Evolutionary conservation across 2,113 vertebrate genomes (phyloP).

Genomic region (Rhea americana): DNA sequence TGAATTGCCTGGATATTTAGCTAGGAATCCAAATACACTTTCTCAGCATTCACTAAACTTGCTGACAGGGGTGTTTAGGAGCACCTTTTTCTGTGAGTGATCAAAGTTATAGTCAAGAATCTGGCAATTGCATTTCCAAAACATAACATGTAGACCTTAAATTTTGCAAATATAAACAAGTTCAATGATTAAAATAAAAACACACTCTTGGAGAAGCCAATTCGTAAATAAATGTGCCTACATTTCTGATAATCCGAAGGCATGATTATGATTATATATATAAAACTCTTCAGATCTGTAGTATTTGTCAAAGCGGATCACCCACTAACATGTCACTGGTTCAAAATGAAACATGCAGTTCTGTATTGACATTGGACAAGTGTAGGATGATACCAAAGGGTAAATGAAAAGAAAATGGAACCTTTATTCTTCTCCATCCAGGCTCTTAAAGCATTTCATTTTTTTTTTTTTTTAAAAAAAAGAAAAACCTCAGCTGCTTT

Average conservation of each 20-base stretch:
- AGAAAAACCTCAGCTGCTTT: neutral
- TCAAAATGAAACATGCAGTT: neutral
- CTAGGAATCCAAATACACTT: neutral
- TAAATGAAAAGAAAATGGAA: constrained; percentile 42
- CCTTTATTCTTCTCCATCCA: neutral
- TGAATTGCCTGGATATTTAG: neutral
- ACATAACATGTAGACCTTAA: neutral
- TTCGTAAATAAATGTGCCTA: neutral
- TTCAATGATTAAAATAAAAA: neutral
- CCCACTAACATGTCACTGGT: neutral
- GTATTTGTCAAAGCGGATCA: constrained; percentile 33
- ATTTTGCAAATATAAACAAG: neutral
- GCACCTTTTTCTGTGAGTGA: neutral
- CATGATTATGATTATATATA: constrained; percentile 11
- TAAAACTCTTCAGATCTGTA: constrained; percentile 21
- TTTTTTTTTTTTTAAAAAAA: no score
- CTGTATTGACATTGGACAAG: constrained; percentile 51
- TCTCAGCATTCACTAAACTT: neutral
- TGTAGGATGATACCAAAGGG: neutral
- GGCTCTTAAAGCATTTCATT: neutral
- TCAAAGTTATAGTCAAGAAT: constrained; percentile 4
- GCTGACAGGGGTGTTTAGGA: neutral
- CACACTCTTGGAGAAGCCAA: neutral
- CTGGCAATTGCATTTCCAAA: constrained; percentile 18
- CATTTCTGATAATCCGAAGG: constrained; percentile 24